phyloP scores from a whole-genome alignment of 2,797 vertebrate genomes.

The Hippocampus kuda region DNA sequence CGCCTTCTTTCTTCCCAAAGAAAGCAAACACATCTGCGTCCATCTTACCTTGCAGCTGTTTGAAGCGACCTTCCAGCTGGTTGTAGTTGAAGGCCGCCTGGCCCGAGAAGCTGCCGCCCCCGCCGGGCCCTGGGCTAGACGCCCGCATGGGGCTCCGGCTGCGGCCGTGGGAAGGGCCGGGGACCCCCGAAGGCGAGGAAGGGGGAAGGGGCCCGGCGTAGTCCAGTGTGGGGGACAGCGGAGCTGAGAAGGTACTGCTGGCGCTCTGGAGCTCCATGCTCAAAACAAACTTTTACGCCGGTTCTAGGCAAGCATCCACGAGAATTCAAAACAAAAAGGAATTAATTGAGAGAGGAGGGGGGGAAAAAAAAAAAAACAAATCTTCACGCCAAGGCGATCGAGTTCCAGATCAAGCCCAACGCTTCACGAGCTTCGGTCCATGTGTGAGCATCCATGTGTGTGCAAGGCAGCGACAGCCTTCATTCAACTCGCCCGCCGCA shows the following conservation, averaged over 20 bases:
- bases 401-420: neutral
- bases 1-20: neutral
- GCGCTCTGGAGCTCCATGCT: conserved; percentile 87
- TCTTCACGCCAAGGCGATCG: neutral
- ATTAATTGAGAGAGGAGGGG: too few species aligned
- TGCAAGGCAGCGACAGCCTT: conserved; percentile 16
- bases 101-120: conserved; percentile 68
- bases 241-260: conserved; percentile 54
- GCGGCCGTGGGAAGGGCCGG: conserved; percentile 33
- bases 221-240: conserved; percentile 47
- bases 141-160: conserved; percentile 24
- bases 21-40: neutral
- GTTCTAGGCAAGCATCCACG: neutral
- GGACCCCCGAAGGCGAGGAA: conserved; percentile 4
- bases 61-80: conserved; percentile 92
- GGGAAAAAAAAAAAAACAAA: neutral
- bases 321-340: neutral
- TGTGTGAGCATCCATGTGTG: conserved; percentile 31
- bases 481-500: conserved; percentile 1
- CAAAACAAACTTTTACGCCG: neutral
- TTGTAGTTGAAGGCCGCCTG: conserved; percentile 91
- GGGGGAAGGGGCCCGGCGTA: conserved; percentile 44
- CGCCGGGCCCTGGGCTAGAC: conserved; percentile 49
- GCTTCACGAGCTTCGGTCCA: conserved; percentile 31
- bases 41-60: conserved; percentile 88